Base-by-base conservation (phyloP, 2,797 vertebrate species). In the Sebastes itinus region DNA sequence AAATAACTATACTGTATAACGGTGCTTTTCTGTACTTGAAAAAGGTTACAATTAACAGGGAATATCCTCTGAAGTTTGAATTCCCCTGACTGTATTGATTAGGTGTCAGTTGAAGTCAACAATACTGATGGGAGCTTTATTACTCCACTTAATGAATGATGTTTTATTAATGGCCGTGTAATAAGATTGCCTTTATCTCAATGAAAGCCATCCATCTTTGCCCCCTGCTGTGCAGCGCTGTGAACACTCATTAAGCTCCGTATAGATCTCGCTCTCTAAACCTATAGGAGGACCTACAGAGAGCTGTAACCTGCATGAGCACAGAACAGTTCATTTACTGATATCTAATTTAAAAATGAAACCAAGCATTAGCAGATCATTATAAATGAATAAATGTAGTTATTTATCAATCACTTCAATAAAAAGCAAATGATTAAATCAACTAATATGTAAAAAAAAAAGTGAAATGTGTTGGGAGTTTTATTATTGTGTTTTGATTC, bases 121-220 rank as follows among this genome's bases (percentile, higher is more conserved):
- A 91, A 77, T 83, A 89, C 87, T 92, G 93, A 94, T 80, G 83
- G 90, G 68, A 90, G 85, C 82, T 92, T 94, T 93, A 95, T 95
- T 94, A 91, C 90, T 88, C 80, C 88, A 91, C 91, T 93, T 94
- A 94, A 95, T 95, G 93, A 94, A 92, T 89, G 83, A 95, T 95
- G 94, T 94, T 94, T 96, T 95, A 94, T 95, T 95, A 95, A 96
- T 95, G 93, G 74, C 75, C 28, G 52, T 85, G 88, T 91, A 95
- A 95, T 94, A 91, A 92, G 92, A 95, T 95, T 95, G 94, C 93
- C 88, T 93, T 94, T 93, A 90, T 93, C 88, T 93, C 89, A 91
- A 80, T 92, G 85, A 91, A 92, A 90, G 78, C 75, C 89, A 94
- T 95, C 94, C 92, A 89, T 95, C 94, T 92, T 88, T 83, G 77